phyloP scores from a whole-genome alignment of 2,113 vertebrate species.

The Crotalus viridis region DNA sequence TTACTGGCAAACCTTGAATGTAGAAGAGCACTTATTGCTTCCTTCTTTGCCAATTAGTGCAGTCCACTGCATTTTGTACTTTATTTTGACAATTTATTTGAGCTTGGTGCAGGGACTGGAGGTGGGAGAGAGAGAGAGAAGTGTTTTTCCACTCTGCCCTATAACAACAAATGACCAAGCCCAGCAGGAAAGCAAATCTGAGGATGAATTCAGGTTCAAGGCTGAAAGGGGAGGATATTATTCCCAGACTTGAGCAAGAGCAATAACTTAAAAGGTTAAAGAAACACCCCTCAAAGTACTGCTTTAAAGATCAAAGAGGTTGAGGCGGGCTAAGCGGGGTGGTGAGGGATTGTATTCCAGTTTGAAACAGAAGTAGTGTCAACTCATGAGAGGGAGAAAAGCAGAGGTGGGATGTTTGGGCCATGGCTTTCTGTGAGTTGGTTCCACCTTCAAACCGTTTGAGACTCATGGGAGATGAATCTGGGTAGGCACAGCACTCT shows the following conservation, averaged over 20 bases:
- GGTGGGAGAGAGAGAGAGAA: background rate
- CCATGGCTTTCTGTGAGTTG: background rate
- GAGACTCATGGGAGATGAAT: background rate
- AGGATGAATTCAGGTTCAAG: constrained; percentile 36
- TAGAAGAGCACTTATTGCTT: background rate
- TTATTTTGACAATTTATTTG: background rate
- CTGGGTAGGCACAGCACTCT: background rate
- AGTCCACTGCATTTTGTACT: background rate
- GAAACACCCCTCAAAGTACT: constrained; percentile 36
- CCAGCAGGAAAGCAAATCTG: background rate
- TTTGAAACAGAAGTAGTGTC: constrained; percentile 45
- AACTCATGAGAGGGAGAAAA: constrained; percentile 33
- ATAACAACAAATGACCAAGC: background rate
- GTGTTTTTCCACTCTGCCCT: constrained; percentile 33
- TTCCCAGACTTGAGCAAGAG: background rate
- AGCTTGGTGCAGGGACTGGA: background rate
- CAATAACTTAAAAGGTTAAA: constrained; percentile 14
- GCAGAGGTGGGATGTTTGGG: background rate
- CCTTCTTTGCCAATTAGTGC: background rate
- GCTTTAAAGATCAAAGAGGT: constrained; percentile 22
- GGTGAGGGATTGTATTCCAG: constrained; percentile 41
- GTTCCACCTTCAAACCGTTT: background rate
- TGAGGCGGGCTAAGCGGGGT: constrained; percentile 15
- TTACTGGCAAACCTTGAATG: background rate
- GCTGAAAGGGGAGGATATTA: constrained; percentile 3